Conservation (phyloP, 2,888 invertebrate species). For the Campaea margaritaria region DNA sequence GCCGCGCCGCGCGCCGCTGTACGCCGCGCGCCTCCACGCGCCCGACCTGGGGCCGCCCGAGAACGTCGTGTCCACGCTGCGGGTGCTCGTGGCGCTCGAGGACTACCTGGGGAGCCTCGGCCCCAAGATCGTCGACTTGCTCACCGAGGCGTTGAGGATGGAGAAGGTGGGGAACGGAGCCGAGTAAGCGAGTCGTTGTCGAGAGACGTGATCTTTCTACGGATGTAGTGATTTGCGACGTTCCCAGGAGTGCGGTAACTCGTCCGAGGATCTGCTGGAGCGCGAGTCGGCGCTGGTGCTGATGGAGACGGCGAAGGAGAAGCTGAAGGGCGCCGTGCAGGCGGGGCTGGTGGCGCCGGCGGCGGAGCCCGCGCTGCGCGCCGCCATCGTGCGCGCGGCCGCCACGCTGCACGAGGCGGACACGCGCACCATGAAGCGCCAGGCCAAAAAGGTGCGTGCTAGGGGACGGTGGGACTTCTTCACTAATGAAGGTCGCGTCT, state of each 20-base stretch:
- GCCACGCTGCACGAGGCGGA: conserved; percentile 88
- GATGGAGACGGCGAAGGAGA: conserved; percentile 94
- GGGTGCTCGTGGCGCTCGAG: conserved; percentile 92
- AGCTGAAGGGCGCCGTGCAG: conserved; percentile 91
- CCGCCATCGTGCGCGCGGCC: conserved; percentile 91
- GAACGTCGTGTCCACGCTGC: conserved; percentile 88
- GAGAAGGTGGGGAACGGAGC: conserved; percentile 85
- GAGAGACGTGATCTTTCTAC: too few species aligned
- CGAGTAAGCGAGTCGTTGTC: too few species aligned
- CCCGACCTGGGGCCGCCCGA: conserved; percentile 74
- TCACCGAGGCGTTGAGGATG: conserved; percentile 91
- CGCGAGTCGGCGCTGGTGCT: conserved; percentile 90
- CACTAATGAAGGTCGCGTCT: too few species aligned
- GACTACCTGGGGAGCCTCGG: conserved; percentile 94
- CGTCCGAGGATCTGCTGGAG: conserved; percentile 89
- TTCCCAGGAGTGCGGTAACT: conserved; percentile 85
- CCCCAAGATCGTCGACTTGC: conserved; percentile 90
- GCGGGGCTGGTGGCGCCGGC: conserved; percentile 86
- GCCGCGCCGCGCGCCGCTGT: neutral
- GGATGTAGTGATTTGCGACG: too few species aligned
- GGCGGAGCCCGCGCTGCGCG: conserved; percentile 89
- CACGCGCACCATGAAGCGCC: conserved; percentile 49
- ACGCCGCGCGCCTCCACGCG: conserved; percentile 32
- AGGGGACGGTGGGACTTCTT: too few species aligned
- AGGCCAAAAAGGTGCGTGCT: conserved; percentile 7